Base-by-base conservation (phyloP, 2,888 invertebrate genomes). In the Amphipyra tragopoginis region DNA sequence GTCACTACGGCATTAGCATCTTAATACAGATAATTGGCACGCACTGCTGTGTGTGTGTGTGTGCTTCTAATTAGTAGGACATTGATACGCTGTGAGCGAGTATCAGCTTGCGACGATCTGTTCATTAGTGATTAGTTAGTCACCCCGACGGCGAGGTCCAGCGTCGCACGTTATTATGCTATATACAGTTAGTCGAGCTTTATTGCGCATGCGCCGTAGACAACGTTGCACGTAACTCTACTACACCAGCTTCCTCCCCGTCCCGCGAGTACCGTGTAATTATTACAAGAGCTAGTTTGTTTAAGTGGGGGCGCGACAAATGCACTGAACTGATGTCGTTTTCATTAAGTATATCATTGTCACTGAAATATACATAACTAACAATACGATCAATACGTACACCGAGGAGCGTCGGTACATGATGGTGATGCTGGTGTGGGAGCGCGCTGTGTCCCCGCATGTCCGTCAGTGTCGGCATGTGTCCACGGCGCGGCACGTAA, bases 401-500 rank as follows among this genome's bases (percentile, higher is more conserved):
- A 21, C 3, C 3, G 21, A 21, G 21, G 3, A 21, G 2, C 21
- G 21, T 3, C 21, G 21, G 5, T 33, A 9, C 9, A 11, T 44
- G 44, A 8, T 8, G 45, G 2, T 45, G 44, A 8, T 8, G 45
- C 1, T 45, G n/a, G 1, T 33, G 3, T 11, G 45, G 26, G 29
- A 8, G 44, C 11, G 48, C 6, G 2, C n/a, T 6, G 9, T 14
- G 34, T 34, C 34, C 6, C 33, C 33, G 33, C 21, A 21, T 21
- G 21, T 21, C 21, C 3, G 21, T 21, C 21, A 21, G 21, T 21
- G 21, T n/a, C n/a, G 3, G 21, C 21, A 21, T 21, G 21, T 21
- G 21, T 21, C 21, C 21, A 21, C 2, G 1, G 21, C 21, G 21
- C 21, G 21, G 3, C 21, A n/a, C 65, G 63, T 82, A 79, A 82